These are phyloP conservation scores for Cryptotis parvus DNA, from an alignment of 2,113 vertebrate species.

Conservation along the genomic window DNA sequence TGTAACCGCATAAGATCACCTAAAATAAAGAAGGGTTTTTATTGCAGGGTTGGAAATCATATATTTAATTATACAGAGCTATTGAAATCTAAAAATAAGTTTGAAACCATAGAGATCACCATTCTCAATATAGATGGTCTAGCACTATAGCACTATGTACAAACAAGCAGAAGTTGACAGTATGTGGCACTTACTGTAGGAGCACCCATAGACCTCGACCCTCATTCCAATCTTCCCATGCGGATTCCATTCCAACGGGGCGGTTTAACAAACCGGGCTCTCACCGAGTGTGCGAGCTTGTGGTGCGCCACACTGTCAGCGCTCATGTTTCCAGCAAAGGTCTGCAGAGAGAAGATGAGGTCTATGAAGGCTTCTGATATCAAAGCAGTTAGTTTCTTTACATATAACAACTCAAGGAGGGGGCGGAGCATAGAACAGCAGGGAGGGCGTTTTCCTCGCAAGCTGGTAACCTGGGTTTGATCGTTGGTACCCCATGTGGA, in stretches of 20 bases:
- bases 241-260: conserved; percentile 93
- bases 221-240: conserved; percentile 92
- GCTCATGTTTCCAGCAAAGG: conserved; percentile 93
- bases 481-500: no score
- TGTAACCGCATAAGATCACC: no score
- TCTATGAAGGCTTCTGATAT: conserved; percentile 13
- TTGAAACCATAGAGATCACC: background rate
- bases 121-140: background rate
- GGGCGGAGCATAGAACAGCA: no score
- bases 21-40: no score
- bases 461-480: no score
- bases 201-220: conserved; percentile 94
- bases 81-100: background rate
- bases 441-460: no score
- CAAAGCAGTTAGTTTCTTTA: accelerated
- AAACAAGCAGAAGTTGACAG: background rate
- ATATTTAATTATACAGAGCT: background rate
- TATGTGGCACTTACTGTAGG: conserved; percentile 92
- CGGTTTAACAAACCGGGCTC: conserved; percentile 93
- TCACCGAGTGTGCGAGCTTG: conserved; percentile 92
- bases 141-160: accelerated
- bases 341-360: conserved; percentile 85
- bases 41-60: background rate
- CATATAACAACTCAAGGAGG: background rate
- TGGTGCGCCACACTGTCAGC: conserved; percentile 93